A percentile compares a stretch with the other conserved stretches of the same genome.
These are phyloP conservation scores for Quadroppia sp. DNA, from an alignment of 2,888 invertebrate species.

Conservation along the genomic window DNA sequence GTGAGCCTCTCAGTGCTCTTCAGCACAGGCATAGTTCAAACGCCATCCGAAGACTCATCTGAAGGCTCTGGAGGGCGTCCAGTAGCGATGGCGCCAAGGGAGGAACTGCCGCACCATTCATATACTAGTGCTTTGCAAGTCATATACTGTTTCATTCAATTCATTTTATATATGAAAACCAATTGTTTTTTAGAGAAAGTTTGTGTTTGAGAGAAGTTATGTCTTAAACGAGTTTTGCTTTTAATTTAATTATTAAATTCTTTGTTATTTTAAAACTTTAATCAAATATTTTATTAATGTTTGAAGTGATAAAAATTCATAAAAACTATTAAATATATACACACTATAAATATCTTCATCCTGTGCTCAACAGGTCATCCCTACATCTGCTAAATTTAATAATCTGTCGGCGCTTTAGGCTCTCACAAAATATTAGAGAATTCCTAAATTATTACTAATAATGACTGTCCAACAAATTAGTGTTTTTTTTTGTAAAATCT, in stretches of 20 bases:
- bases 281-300: no score
- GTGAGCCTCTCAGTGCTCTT: not conserved
- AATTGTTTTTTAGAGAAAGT: conserved; percentile 14
- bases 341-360: no score
- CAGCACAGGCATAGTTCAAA: not conserved
- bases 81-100: conserved; percentile 29
- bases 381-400: not conserved
- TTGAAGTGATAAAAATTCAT: no score
- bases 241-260: not conserved
- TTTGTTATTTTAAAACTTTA: no score
- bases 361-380: not conserved
- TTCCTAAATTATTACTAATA: no score
- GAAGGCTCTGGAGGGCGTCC: conserved; percentile 2
- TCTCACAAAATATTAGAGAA: no score
- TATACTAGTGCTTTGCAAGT: not conserved
- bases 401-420: no score
- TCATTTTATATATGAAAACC: conserved; percentile 19
- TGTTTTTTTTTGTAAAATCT: no score
- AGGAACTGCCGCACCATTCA: not conserved
- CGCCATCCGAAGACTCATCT: not conserved
- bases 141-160: conserved; percentile 12
- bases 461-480: no score
- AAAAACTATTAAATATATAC: no score
- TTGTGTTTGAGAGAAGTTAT: not conserved
- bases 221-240: not conserved